These are phyloP conservation scores for Potamilus streckersoni DNA, from an alignment of 1,140 invertebrate genomes.

Conservation along the genomic window DNA sequence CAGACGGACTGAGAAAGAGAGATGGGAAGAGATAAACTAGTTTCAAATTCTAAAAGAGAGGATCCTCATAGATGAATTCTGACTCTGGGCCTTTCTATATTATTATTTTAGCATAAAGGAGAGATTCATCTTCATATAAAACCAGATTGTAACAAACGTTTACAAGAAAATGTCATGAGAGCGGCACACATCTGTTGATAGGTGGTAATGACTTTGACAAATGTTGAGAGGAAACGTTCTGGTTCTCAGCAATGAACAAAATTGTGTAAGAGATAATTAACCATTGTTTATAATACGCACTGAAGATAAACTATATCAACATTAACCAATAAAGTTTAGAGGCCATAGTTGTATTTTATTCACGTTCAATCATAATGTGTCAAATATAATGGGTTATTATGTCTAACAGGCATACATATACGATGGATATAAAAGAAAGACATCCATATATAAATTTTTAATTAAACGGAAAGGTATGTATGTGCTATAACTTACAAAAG, in stretches of 20 bases:
- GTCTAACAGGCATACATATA: no score
- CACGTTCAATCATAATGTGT: no score
- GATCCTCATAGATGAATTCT: no score
- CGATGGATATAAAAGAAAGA: no score
- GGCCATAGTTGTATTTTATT: no score
- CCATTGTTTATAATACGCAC: conserved; percentile 34
- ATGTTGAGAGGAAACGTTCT: conserved; percentile 33
- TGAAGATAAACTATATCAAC: conserved; percentile 21
- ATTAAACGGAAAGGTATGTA: no score
- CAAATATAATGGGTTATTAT: no score
- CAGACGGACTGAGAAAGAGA: conserved; percentile 15
- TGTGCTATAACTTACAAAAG: no score
- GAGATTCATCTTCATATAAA: conserved; percentile 21
- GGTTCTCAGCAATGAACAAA: conserved; percentile 35
- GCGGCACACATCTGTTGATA: conserved; percentile 31
- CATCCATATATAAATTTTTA: no score
- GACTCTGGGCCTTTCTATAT: no score
- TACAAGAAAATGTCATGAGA: conserved; percentile 29
- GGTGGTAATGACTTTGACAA: conserved; percentile 23
- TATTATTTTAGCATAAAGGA: conserved; percentile 16
- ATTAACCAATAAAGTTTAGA: conserved; percentile 16
- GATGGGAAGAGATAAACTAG: conserved; percentile 6
- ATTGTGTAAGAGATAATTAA: conserved; percentile 28
- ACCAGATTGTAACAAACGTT: conserved; percentile 27
- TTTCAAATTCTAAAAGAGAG: neutral